A percentile compares a stretch with the other conserved stretches of the same genome.
phyloP scores from a whole-genome alignment of 2,113 vertebrate genomes.

The Elachura formosa region DNA sequence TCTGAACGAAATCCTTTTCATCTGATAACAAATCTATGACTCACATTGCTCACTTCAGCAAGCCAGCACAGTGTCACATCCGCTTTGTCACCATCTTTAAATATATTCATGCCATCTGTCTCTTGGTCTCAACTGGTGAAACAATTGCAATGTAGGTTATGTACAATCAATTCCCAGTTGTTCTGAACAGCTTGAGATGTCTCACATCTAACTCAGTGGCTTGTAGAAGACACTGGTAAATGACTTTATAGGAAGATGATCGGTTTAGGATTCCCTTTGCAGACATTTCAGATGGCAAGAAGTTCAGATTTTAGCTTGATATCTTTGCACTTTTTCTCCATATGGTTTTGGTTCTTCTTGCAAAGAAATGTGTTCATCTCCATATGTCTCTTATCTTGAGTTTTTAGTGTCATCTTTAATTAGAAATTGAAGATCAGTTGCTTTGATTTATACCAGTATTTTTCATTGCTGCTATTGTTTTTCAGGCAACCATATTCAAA shows the following conservation, averaged over 20 bases:
- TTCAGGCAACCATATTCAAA: conserved; percentile 31
- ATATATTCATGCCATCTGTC: conserved; percentile 72
- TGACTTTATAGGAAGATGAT: conserved; percentile 32
- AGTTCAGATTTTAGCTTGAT: conserved; percentile 50
- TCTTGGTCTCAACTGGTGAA: conserved; percentile 62
- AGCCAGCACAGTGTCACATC: conserved; percentile 38
- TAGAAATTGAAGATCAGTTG: conserved; percentile 31
- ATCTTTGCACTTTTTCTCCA: conserved; percentile 40
- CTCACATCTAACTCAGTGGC: conserved; percentile 54
- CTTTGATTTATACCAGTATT: conserved; percentile 40
- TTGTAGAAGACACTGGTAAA: conserved; percentile 55
- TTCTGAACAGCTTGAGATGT: conserved; percentile 67
- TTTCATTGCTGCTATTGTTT: conserved; percentile 36
- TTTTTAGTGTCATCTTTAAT: conserved; percentile 54
- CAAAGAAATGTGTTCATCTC: conserved; percentile 36
- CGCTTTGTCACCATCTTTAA: conserved; percentile 53
- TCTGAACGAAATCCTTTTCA: conserved; percentile 10
- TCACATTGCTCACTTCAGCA: conserved; percentile 30
- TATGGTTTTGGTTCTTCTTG: conserved; percentile 42
- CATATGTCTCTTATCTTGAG: conserved; percentile 50
- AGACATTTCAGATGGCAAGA: conserved; percentile 40
- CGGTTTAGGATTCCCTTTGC: conserved; percentile 31
- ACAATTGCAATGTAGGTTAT: conserved; percentile 50
- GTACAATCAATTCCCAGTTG: conserved; percentile 66
- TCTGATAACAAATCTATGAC: conserved; percentile 18